Conservation (phyloP, 2,888 invertebrate species). For the Drosophila mettleri region DNA sequence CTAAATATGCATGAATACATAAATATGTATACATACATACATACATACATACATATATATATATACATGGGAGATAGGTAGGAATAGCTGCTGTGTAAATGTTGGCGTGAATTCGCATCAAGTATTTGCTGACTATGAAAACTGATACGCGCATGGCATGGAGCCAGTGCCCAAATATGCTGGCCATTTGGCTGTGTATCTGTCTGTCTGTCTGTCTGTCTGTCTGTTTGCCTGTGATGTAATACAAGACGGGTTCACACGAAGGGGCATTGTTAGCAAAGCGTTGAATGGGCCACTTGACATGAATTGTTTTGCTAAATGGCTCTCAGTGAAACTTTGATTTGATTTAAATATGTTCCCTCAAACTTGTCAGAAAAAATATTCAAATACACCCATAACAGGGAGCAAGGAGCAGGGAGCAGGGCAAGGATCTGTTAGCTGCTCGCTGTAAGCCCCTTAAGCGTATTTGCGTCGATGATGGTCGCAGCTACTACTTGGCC, state of each 20-base stretch:
- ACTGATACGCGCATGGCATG: conserved; percentile 48
- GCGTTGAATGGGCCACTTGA: conserved; percentile 47
- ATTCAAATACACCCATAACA: neutral
- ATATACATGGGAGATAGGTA: neutral
- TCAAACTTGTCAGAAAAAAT: neutral
- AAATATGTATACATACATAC: conserved; percentile 1
- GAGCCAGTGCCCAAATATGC: conserved; percentile 21
- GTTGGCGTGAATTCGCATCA: conserved; percentile 27
- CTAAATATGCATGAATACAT: neutral
- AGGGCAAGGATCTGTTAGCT: neutral
- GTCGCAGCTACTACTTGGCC: conserved; percentile 9
- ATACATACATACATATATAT: neutral
- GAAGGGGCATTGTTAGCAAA: conserved; percentile 38
- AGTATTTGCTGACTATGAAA: conserved; percentile 67
- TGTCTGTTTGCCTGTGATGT: conserved; percentile 29
- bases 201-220: neutral
- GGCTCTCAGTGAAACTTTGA: conserved; percentile 41
- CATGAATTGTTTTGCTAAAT: conserved; percentile 53
- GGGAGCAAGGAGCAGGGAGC: neutral
- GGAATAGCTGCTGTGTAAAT: conserved; percentile 11
- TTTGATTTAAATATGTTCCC: conserved; percentile 33
- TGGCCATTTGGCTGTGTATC: neutral
- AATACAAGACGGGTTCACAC: conserved; percentile 31
- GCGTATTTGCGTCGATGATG: conserved; percentile 27
- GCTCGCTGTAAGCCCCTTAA: neutral